phyloP scores from a whole-genome alignment of 2,113 vertebrate genomes.

The Misgurnus mizolepis region DNA sequence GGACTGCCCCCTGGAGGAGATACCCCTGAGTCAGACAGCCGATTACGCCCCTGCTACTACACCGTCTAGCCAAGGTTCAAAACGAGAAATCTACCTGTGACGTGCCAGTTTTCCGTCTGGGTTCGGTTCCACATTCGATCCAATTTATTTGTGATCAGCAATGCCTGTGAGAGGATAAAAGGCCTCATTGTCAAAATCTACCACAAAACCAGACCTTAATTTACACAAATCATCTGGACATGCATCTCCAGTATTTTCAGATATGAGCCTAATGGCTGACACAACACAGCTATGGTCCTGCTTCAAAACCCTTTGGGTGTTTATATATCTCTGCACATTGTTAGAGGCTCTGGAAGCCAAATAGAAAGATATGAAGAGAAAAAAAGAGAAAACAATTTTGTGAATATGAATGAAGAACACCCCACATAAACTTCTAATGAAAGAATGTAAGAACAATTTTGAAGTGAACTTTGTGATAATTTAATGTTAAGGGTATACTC shows the following conservation, averaged over 20 bases:
- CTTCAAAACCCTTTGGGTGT: constrained; percentile 16
- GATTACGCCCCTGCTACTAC: constrained; percentile 89
- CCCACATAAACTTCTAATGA: constrained; percentile 54
- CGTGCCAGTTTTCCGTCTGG: constrained; percentile 12
- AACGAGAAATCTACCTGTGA: constrained; percentile 99
- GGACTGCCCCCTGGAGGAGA: constrained; percentile 95
- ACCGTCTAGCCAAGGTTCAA: constrained; percentile 89
- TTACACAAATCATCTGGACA: constrained; percentile 39
- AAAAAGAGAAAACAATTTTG: constrained; percentile 52
- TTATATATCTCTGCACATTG: not conserved
- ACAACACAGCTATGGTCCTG: constrained; percentile 40
- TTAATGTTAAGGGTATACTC: constrained; percentile 68
- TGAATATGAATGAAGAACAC: constrained; percentile 58
- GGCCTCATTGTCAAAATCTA: constrained; percentile 12
- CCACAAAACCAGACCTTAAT: not conserved
- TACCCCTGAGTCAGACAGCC: constrained; percentile 93
- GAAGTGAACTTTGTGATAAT: constrained; percentile 65
- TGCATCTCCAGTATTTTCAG: constrained; percentile 22
- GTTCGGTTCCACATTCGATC: constrained; percentile 37
- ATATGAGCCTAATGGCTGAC: constrained; percentile 28
- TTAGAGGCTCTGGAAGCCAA: constrained; percentile 44
- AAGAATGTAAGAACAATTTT: constrained; percentile 74
- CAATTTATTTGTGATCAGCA: constrained; percentile 31
- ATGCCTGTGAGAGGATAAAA: constrained; percentile 28
- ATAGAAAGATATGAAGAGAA: constrained; percentile 61